Percentiles rank a stretch among this genome's conserved stretches.
Conservation (phyloP, 2,888 invertebrate species). For the Drosophila kuntzei region DNA sequence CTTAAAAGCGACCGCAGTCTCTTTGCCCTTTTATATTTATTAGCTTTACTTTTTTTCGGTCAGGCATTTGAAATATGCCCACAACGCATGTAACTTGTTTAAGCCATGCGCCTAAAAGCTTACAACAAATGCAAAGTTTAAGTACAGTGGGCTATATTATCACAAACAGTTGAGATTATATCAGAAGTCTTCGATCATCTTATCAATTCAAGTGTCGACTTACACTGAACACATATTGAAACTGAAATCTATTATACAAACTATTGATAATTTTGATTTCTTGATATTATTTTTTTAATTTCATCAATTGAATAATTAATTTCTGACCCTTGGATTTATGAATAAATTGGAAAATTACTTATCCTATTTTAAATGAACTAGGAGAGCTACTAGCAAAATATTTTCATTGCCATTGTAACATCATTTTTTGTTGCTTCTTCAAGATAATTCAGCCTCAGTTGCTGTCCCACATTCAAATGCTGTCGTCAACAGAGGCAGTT, state of each 20-base stretch:
- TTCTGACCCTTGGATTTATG: neutral
- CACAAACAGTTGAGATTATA: neutral
- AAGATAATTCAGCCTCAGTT: slow-evolving; percentile 9
- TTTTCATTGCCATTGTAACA: slow-evolving; percentile 20
- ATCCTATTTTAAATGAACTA: neutral
- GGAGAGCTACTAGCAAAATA: neutral
- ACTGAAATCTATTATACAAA: neutral
- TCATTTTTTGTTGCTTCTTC: slow-evolving; percentile 1
- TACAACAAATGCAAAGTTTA: slow-evolving; percentile 1
- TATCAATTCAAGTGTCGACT: neutral
- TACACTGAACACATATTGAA: neutral
- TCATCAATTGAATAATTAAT: no score
- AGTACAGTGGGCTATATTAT: slow-evolving; percentile 32
- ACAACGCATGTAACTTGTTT: slow-evolving; percentile 41
- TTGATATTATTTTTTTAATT: no score
- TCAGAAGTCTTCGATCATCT: neutral
- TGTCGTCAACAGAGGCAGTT: slow-evolving; percentile 47
- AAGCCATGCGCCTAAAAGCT: slow-evolving; percentile 44
- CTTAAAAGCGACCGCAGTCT: slow-evolving; percentile 28
- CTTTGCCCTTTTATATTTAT: slow-evolving; percentile 39
- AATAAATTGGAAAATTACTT: no score
- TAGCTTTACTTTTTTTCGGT: slow-evolving; percentile 42
- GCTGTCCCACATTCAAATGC: slow-evolving; percentile 63
- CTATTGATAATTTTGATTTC: neutral
- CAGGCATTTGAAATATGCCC: slow-evolving; percentile 50